Conservation (phyloP, 1,140 invertebrate species). For the Drosophila kepulauana region DNA sequence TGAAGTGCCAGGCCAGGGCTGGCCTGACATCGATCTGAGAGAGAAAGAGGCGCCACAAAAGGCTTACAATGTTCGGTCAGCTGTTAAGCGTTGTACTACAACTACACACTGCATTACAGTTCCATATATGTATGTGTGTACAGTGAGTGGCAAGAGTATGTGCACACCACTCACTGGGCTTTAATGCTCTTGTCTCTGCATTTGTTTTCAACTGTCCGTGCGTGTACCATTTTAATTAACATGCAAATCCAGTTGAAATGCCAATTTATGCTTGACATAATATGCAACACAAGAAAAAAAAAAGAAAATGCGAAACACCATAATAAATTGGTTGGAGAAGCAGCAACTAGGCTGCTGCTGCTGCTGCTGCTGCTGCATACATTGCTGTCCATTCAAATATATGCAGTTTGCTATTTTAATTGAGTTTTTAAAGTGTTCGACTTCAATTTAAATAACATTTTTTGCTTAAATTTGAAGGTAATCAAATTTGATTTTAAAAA, state of each 20-base stretch:
- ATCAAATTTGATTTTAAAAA: neutral
- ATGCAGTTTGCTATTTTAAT: conserved; percentile 28
- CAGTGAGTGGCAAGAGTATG: no score
- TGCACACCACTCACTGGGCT: conserved; percentile 26
- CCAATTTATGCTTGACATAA: conserved; percentile 83
- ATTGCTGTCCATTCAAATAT: conserved; percentile 33
- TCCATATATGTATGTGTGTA: neutral
- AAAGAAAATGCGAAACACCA: conserved; percentile 23
- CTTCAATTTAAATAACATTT: neutral
- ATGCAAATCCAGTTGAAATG: conserved; percentile 83
- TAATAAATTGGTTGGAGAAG: conserved; percentile 25
- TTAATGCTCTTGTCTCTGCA: conserved; percentile 76
- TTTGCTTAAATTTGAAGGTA: neutral
- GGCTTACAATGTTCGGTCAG: conserved; percentile 61
- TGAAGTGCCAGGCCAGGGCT: conserved; percentile 56
- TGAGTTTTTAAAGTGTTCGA: conserved; percentile 28
- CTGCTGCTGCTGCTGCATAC: conserved; percentile 13
- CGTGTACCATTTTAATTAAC: conserved; percentile 80
- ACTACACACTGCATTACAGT: conserved; percentile 28
- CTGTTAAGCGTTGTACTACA: conserved; percentile 40
- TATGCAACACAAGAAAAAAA: conserved; percentile 62
- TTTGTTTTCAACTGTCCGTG: conserved; percentile 81
- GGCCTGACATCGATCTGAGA: conserved; percentile 74
- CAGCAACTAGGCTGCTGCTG: conserved; percentile 5
- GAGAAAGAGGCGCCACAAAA: conserved; percentile 38